phyloP scores from a whole-genome alignment of 2,888 invertebrate genomes.

The Hyalella azteca region DNA sequence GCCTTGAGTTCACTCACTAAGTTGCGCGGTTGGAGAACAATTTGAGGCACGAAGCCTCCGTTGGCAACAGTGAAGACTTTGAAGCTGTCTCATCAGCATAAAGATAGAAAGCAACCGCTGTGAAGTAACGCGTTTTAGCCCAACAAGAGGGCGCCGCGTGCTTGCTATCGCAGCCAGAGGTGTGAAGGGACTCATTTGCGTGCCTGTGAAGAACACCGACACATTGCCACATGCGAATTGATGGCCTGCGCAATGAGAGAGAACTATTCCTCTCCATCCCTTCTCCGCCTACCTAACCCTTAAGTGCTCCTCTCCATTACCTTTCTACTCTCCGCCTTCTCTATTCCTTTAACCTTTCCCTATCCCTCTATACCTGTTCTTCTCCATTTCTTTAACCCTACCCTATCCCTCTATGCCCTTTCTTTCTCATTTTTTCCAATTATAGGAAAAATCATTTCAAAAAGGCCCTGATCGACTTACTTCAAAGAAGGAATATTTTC shows the following conservation, averaged over 20 bases:
- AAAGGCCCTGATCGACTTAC: too few species aligned
- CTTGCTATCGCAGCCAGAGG: conserved; percentile 26
- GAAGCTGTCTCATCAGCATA: conserved; percentile 37
- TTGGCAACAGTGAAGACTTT: conserved; percentile 17
- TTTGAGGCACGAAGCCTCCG: conserved; percentile 14
- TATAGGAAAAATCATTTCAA: too few species aligned
- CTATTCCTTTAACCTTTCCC: too few species aligned
- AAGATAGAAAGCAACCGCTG: conserved; percentile 35
- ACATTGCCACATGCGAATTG: conserved; percentile 12
- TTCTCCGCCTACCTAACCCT: too few species aligned
- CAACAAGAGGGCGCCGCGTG: conserved; percentile 29
- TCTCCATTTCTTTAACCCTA: too few species aligned
- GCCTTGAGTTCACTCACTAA: not conserved
- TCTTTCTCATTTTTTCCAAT: too few species aligned
- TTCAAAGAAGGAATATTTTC: too few species aligned
- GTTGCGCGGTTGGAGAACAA: not conserved
- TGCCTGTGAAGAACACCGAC: conserved; percentile 35
- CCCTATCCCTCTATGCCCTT: too few species aligned
- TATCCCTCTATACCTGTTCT: too few species aligned
- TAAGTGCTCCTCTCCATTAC: too few species aligned
- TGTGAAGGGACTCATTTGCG: conserved; percentile 35
- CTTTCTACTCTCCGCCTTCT: too few species aligned
- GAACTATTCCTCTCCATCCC: too few species aligned
- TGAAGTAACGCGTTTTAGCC: conserved; percentile 26
- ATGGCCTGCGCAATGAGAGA: conserved; percentile 28